Base-by-base conservation (phyloP, 2,113 vertebrate species). In the Cheirogaleus medius region DNA sequence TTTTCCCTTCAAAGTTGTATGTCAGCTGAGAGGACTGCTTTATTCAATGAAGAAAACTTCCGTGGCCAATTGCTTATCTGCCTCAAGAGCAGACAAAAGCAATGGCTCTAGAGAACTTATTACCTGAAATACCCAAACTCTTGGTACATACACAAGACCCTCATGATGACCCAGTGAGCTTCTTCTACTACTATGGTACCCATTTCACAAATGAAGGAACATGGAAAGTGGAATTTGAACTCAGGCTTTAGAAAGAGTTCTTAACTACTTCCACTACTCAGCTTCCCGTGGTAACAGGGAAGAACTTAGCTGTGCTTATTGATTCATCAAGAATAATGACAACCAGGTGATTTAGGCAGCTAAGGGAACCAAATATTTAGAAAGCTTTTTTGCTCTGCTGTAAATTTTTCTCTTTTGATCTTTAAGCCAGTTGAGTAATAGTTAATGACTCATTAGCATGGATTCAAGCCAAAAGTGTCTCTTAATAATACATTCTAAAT, bases 281-380 rank as follows among this genome's bases (percentile, higher is more conserved):
- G 66, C 29, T 80, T 95, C 37, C 58, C 29, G 25, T 37, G 34
- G 69, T 63, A 83, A 21, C n/a, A 88, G 64, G 92, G n/a, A 76
- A 89, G 44, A 95, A 58, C 42, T 89, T 89, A 76, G 74, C 25
- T 54, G 49, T 84, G n/a, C 20, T 80, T 73, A 66, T 11, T 85
- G 37, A 39, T 63, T 15, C 69, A 68, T 74, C 25, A 88, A 84
- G 54, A 95, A 73, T n/a, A 93, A 71, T 71, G 39, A 85, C 23
- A 74, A 42, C 66, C 84, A 71, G 8, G 56, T 74, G 47, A 47
- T 39, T 87, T 82, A 34, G 39, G 82, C 42, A 82, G 25, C 27
- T 60, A 91, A 82, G 8, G 13, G 56, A 96, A 83, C 32, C 7
- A 92, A 71, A 54, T 96, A 84, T 88, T 92, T 91, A 88, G 77